These are phyloP conservation scores for Ctenomys sociabilis DNA, from an alignment of 2,113 vertebrate genomes.

Conservation along the genomic window DNA sequence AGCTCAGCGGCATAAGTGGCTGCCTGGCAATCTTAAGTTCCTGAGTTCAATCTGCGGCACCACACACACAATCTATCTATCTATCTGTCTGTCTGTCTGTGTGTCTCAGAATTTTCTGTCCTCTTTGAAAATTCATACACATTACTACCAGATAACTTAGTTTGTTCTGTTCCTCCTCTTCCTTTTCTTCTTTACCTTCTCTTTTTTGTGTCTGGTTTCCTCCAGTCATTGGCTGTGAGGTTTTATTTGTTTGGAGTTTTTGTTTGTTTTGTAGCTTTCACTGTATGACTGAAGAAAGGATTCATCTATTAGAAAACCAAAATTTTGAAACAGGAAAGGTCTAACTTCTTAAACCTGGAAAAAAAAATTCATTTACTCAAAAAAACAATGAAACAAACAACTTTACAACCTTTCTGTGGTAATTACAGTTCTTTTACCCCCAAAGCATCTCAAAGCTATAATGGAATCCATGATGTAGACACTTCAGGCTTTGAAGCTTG, in stretches of 20 bases:
- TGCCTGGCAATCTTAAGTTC: no score
- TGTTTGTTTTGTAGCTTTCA: background rate
- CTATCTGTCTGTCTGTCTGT: no score
- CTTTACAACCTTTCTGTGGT: constrained; percentile 28
- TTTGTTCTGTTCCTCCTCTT: background rate
- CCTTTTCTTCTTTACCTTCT: background rate
- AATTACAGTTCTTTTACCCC: constrained; percentile 38
- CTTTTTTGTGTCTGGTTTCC: background rate
- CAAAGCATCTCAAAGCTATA: constrained; percentile 64
- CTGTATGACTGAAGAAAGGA: background rate
- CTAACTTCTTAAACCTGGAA: constrained; percentile 44
- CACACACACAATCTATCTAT: no score
- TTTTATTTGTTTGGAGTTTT: background rate
- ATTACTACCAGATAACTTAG: background rate
- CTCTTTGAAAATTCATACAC: background rate
- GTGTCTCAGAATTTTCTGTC: background rate
- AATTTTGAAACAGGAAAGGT: background rate
- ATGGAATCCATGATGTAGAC: constrained; percentile 52
- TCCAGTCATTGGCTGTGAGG: background rate
- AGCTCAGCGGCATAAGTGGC: no score
- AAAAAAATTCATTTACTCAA: constrained; percentile 4
- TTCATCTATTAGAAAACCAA: constrained; percentile 23
- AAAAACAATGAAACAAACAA: constrained; percentile 63
- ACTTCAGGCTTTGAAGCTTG: constrained; percentile 66
- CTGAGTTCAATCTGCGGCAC: no score